Base-by-base conservation (phyloP, 2,888 invertebrate species). In the Lutraria lutraria region DNA sequence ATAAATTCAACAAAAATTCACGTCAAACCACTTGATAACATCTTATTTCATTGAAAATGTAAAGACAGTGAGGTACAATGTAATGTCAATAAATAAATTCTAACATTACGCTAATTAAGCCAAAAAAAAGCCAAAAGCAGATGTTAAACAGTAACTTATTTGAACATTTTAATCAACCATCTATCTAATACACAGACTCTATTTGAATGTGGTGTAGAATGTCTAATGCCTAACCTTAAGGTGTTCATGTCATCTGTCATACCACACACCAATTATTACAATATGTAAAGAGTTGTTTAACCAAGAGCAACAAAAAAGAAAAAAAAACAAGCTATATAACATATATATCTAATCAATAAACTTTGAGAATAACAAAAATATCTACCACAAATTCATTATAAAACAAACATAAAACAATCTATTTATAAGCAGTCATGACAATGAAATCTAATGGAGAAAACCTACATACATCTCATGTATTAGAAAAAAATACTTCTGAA, bases 341-440 rank as follows among this genome's bases (percentile, higher is more conserved):
- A 34, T 83, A 83, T 43, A 60, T 31, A 68, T 79, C 31, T 85
- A 25, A 76, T 85, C 85, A 29, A 85, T 79, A 79, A 85, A 85
- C 19, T 85, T 54, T 79, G 76, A 85, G 76, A 85, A 76, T 68
- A 79, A 68, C 76, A 85, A 85, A 85, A 85, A 31, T 79, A 72
- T 68, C 76, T 76, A 79, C 52, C 53, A 52, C 63, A 53, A 85
- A 54, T 19, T 79, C 43, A 85, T 0, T 21, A 19, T 34, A 85
- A 29, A 53, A 63, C 63, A 68, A 68, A 68, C 63, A n/a, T 68
- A 68, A 43, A 68, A 68, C 25, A 68, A 25, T 68, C 25, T 25
- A 68, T 68, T 25, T 25, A 68, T 25, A 25, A 68, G 25, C n/a
- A 68, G n/a, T 68, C 63, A 68, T 25, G 63, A 68, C 12, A 56